A percentile compares a stretch with the other conserved stretches of the same genome.
These are phyloP conservation scores for Podargus strigoides DNA, from an alignment of 2,797 vertebrate genomes.

Conservation along the genomic window DNA sequence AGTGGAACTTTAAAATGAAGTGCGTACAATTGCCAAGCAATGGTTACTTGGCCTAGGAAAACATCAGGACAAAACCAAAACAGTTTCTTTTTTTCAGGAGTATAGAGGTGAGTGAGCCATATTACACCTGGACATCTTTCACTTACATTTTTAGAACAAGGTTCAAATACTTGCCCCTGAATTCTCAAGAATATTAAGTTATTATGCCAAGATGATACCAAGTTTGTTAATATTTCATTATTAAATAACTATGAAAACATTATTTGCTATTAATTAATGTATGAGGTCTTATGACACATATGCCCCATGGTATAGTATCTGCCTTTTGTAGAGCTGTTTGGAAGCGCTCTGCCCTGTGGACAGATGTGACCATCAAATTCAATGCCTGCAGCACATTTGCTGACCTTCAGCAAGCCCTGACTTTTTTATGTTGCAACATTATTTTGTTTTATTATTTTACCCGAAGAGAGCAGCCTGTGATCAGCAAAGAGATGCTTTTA, in stretches of 20 bases:
- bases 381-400: neutral
- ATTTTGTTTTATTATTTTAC: constrained; percentile 56
- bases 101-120: neutral
- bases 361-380: constrained; percentile 32
- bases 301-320: neutral
- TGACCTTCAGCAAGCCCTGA: constrained; percentile 41
- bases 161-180: neutral
- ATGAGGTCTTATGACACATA: neutral
- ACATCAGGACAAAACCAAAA: neutral
- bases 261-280: neutral
- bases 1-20: neutral
- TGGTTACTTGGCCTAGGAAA: neutral
- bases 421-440: constrained; percentile 10
- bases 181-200: neutral
- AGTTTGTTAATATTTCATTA: neutral
- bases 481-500: constrained; percentile 31
- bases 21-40: fast-evolving
- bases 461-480: constrained; percentile 4
- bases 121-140: neutral
- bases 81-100: neutral
- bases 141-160: neutral
- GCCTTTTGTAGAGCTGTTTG: neutral
- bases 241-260: neutral
- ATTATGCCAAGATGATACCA: neutral
- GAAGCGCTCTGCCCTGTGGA: neutral